These are phyloP conservation scores for Spinus pinus DNA, from an alignment of 2,797 vertebrate genomes.

Conservation along the genomic window DNA sequence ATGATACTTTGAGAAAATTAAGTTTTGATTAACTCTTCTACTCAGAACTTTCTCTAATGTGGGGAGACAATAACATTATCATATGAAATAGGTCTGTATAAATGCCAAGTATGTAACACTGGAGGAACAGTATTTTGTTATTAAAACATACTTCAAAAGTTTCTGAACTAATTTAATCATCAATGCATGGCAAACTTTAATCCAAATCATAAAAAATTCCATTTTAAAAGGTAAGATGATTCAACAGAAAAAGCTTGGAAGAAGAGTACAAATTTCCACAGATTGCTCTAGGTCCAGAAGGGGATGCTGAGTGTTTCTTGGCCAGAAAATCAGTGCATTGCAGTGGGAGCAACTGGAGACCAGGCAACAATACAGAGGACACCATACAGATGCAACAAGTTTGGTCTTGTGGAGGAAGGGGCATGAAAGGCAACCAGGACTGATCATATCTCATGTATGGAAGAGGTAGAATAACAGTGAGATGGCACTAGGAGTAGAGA, in stretches of 20 bases:
- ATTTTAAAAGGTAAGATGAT: background rate
- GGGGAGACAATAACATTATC: background rate
- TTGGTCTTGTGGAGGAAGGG: background rate
- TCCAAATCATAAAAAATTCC: background rate
- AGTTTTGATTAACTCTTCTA: constrained; percentile 34
- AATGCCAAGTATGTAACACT: background rate
- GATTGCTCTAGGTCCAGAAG: background rate
- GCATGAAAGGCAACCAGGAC: background rate
- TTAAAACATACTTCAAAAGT: background rate
- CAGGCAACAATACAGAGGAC: background rate
- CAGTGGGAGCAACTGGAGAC: background rate
- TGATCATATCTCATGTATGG: accelerated
- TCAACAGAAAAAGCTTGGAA: background rate
- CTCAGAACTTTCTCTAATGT: background rate
- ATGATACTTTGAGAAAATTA: constrained; percentile 21
- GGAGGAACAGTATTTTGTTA: background rate
- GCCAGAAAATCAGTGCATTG: background rate
- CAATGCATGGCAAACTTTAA: background rate
- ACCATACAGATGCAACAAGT: accelerated
- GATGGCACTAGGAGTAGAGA: background rate
- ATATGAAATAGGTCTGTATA: background rate
- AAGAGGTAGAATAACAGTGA: background rate
- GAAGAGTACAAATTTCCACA: background rate
- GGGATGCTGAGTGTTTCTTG: background rate
- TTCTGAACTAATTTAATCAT: background rate